Evolutionary conservation across 2,888 invertebrate genomes (phyloP).

Genomic region (Dermolepida albohirtum): DNA sequence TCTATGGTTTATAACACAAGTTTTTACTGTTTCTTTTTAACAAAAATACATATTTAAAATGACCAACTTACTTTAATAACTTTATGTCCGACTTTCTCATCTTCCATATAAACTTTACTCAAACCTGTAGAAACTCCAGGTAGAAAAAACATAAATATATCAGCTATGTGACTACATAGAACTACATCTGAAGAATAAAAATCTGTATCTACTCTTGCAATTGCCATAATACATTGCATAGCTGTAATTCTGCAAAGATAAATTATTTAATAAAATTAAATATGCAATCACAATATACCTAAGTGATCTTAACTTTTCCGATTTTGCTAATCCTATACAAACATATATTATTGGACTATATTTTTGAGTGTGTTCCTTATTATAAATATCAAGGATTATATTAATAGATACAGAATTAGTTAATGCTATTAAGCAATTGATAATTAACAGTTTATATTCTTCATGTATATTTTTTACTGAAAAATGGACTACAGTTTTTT

Average conservation of each 20-base stretch:
- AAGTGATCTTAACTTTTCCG: slow-evolving; percentile 73
- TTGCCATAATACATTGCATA: slow-evolving; percentile 72
- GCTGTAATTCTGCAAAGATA: slow-evolving; percentile 64
- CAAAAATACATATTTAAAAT: not conserved
- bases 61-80: slow-evolving; percentile 55
- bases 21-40: not conserved
- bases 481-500: slow-evolving; percentile 4
- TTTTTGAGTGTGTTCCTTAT: slow-evolving; percentile 69
- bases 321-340: slow-evolving; percentile 73
- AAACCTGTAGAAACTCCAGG: slow-evolving; percentile 74
- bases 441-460: slow-evolving; percentile 72
- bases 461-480: slow-evolving; percentile 70
- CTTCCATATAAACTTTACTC: slow-evolving; percentile 69
- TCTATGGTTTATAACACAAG: too few relatives aligned
- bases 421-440: slow-evolving; percentile 69
- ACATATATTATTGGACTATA: slow-evolving; percentile 76
- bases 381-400: slow-evolving; percentile 69
- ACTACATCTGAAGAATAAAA: slow-evolving; percentile 69
- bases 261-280: slow-evolving; percentile 14
- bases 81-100: slow-evolving; percentile 73
- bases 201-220: slow-evolving; percentile 72
- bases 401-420: slow-evolving; percentile 67
- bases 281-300: slow-evolving; percentile 66
- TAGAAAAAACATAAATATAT: slow-evolving; percentile 72
- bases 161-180: slow-evolving; percentile 67